phyloP scores from a whole-genome alignment of 2,113 vertebrate genomes.

The Oncorhynchus clarkii region DNA sequence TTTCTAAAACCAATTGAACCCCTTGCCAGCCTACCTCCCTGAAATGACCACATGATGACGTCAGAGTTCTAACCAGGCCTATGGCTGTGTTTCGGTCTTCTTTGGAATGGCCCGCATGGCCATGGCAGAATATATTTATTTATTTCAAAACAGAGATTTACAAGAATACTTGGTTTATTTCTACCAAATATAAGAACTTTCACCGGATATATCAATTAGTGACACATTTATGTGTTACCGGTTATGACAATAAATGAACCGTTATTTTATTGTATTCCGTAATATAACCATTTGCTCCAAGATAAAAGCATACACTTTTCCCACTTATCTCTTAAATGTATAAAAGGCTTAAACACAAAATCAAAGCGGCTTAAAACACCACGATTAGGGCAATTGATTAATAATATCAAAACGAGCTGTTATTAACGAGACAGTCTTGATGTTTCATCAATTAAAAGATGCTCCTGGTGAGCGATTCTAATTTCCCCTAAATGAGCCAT shows the following conservation, averaged over 20 bases:
- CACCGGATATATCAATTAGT: no score
- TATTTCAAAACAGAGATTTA: no score
- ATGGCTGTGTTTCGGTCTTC: no score
- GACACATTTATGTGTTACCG: no score
- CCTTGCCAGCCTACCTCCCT: background rate
- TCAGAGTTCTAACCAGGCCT: background rate
- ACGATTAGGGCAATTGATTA: constrained; percentile 58
- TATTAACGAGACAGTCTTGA: constrained; percentile 69
- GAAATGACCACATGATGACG: background rate
- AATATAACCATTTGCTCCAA: no score
- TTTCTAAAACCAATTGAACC: background rate
- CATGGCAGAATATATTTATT: no score
- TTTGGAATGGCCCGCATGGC: no score
- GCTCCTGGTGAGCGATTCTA: constrained; percentile 70
- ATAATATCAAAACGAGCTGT: constrained; percentile 59
- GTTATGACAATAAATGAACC: no score
- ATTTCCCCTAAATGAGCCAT: constrained; percentile 84
- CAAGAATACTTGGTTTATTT: no score
- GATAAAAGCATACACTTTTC: no score
- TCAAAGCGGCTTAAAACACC: background rate
- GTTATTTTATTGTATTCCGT: no score
- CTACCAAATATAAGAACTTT: no score
- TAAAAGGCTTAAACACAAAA: background rate
- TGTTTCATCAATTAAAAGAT: constrained; percentile 75
- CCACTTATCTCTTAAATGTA: background rate